Percentiles rank a stretch among this genome's conserved stretches.
phyloP scores from a whole-genome alignment of 2,113 vertebrate species.

The Macroglossus sobrinus region DNA sequence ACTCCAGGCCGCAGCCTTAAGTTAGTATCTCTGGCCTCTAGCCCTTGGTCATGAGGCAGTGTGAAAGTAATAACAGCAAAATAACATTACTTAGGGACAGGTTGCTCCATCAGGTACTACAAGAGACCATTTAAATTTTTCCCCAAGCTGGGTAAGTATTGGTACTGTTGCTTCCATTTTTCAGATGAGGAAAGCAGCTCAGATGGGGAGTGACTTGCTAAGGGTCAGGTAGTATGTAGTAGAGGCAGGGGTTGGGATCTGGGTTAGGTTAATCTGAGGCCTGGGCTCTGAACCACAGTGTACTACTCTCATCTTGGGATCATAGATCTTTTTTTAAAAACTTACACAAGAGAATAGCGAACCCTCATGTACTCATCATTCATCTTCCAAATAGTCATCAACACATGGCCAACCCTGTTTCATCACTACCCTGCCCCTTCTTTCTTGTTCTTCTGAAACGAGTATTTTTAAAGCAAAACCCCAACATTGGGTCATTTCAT shows the following conservation, averaged over 20 bases:
- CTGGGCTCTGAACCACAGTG: neutral
- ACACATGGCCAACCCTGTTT: conserved; percentile 15
- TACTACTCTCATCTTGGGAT: neutral
- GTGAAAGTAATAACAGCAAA: neutral
- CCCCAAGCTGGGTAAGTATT: conserved; percentile 5
- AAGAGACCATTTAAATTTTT: conserved; percentile 20
- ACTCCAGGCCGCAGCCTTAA: neutral
- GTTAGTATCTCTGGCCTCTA: neutral
- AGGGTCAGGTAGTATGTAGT: neutral
- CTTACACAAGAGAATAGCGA: neutral
- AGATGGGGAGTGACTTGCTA: neutral
- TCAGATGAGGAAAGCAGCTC: conserved; percentile 11
- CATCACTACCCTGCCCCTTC: neutral
- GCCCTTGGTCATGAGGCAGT: neutral
- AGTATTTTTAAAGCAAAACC: conserved; percentile 50
- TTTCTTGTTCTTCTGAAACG: conserved; percentile 15
- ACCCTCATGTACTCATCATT: neutral
- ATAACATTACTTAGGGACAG: neutral
- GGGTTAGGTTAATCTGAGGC: neutral
- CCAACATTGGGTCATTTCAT: neutral
- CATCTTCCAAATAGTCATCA: conserved; percentile 41
- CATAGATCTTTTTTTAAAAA: neutral
- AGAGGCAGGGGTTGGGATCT: neutral
- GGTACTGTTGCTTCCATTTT: neutral
- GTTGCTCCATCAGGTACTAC: neutral